Evolutionary conservation across 2,113 vertebrate genomes (phyloP).

Genomic region (Lichenostomus cassidix): DNA sequence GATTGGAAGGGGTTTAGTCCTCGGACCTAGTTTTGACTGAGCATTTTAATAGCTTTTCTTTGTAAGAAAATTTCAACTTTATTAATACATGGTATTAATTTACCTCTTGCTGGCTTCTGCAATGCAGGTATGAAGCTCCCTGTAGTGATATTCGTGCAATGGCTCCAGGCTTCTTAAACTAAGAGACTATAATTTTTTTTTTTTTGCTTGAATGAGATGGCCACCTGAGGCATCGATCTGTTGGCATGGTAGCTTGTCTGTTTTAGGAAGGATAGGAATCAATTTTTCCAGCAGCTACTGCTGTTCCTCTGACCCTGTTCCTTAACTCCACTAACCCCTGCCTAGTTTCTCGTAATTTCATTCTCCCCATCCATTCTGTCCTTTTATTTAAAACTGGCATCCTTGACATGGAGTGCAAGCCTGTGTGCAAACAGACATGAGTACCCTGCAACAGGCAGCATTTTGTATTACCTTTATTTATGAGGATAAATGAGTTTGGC

Average conservation of each 20-base stretch:
- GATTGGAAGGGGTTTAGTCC: background rate
- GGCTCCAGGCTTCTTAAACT: background rate
- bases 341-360: background rate
- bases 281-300: background rate
- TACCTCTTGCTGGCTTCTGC: background rate
- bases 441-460: background rate
- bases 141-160: background rate
- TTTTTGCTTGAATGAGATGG: background rate
- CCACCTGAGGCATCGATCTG: background rate
- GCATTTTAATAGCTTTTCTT: background rate
- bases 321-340: background rate
- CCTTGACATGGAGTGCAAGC: background rate
- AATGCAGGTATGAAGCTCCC: background rate
- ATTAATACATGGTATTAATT: background rate
- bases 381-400: background rate
- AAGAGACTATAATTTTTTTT: background rate
- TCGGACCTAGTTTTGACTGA: background rate
- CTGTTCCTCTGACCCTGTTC: background rate
- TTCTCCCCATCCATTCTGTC: background rate
- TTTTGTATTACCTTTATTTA: background rate
- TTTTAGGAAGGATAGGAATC: background rate
- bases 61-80: background rate
- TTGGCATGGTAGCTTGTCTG: background rate
- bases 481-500: background rate
- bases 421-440: background rate